A percentile compares a stretch with the other conserved stretches of the same genome.
Evolutionary conservation across 2,113 vertebrate species (phyloP).

Genomic region (Tychaedon coryphoeus): DNA sequence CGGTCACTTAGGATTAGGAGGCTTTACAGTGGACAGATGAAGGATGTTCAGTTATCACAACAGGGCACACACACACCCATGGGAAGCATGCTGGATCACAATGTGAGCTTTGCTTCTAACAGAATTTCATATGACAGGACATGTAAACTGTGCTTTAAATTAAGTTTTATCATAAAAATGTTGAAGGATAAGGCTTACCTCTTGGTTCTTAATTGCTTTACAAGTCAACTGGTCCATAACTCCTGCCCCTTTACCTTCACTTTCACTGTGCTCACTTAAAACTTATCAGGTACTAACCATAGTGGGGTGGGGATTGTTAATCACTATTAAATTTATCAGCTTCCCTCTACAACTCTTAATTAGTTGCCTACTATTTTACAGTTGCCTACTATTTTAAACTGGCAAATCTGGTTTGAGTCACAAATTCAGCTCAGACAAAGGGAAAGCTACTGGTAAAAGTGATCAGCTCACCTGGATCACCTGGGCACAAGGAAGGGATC

Average conservation of each 20-base stretch:
- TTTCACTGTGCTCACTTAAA: conserved; percentile 70
- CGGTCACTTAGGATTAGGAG: not conserved
- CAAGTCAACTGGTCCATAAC: conserved; percentile 57
- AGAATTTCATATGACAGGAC: not conserved
- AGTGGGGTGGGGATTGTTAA: not conserved
- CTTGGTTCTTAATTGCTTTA: conserved; percentile 64
- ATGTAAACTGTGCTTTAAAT: not conserved
- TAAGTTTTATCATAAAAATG: not conserved
- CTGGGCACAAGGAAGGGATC: not conserved
- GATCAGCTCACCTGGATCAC: not conserved
- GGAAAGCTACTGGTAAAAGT: not conserved
- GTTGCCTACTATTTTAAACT: not conserved
- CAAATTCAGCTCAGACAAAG: not conserved
- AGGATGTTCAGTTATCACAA: not conserved
- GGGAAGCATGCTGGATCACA: not conserved
- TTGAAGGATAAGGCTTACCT: conserved; percentile 36
- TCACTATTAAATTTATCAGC: not conserved
- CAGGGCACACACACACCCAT: rapidly evolving
- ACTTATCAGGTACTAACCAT: not conserved
- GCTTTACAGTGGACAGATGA: not conserved
- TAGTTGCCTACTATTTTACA: not conserved
- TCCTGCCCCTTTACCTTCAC: conserved; percentile 66
- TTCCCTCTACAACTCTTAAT: not conserved
- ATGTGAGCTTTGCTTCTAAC: not conserved
- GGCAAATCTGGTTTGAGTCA: not conserved